Base-by-base conservation (phyloP, 2,888 invertebrate species). In the Hyppa rectilinea region DNA sequence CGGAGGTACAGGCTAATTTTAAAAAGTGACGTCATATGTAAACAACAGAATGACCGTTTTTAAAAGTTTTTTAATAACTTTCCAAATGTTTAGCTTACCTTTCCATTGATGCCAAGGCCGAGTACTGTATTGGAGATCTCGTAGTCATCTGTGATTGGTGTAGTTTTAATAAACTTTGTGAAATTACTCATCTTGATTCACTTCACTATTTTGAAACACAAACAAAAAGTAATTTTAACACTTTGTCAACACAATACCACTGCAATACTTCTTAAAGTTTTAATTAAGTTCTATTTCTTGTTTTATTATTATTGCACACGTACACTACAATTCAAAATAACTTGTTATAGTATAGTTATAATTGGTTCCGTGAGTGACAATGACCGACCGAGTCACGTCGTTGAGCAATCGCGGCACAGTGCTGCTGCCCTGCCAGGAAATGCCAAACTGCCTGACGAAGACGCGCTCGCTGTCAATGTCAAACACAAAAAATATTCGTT, bases 71-170 rank as follows among this genome's bases (percentile, higher is more conserved):
- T 45, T n/a, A 70, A 20, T 55, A 60, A 65, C 52, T 80, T 79
- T 65, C 34, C 50, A 53, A 73, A 70, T 72, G 26, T 74, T n/a
- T 77, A 80, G 87, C 92, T 87, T 85, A 96, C 96, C 97, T 99
- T 99, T 78, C 99, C 99, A 95, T 99, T 99, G 85, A 99, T 99
- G 17, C 99, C 99, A 78, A 99, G 97, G 55, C 99, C 99, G 75
- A 99, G 97, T 53, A 99, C 99, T 78, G 97, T 98, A 89, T 97
- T 98, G 45, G 98, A 98, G 88, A 99, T 98, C 91, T 98, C 97
- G 94, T 99, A 99, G 94, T 99, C 99, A 78, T 98, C 98, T 60
- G 97, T 97, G 83, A 99, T 98, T 56, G 98, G 97, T 64, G 97
- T 97, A 86, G 97, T 97, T 96, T 99, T 99, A 50, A 98, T 97